Percentiles rank a stretch among this genome's conserved stretches.
Conservation (phyloP, 2,113 vertebrate genomes). For the Gyps fulvus region DNA sequence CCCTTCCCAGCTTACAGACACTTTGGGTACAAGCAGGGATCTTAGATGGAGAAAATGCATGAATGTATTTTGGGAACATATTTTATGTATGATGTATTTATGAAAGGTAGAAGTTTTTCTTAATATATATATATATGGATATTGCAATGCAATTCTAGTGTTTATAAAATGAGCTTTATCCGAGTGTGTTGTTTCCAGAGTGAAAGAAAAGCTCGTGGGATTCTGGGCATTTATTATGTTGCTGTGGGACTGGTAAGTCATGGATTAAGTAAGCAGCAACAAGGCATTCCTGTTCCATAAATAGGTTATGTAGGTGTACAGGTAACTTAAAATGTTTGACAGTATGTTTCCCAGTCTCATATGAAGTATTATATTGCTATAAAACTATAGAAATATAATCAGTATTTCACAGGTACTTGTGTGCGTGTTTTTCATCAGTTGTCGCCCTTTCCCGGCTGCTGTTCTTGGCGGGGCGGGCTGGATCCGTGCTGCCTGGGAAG, state of each 20-base stretch:
- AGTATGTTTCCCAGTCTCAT: not conserved
- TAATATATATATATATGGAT: not conserved
- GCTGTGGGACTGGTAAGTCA: not conserved
- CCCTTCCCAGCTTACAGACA: not conserved
- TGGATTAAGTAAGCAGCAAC: not conserved
- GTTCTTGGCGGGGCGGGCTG: not conserved
- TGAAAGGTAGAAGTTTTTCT: not conserved
- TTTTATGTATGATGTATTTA: conserved; percentile 36
- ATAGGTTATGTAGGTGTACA: not conserved
- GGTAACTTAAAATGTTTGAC: not conserved
- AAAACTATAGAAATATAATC: conserved; percentile 20
- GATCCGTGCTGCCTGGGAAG: not conserved
- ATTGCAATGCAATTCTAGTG: not conserved
- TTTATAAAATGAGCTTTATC: conserved; percentile 20
- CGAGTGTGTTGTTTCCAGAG: not conserved
- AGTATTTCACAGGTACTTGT: not conserved
- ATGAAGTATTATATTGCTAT: not conserved
- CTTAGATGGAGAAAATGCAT: not conserved
- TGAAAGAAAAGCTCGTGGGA: not conserved
- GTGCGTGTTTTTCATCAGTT: not conserved
- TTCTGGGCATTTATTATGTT: not conserved
- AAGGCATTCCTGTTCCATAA: not conserved
- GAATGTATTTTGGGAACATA: conserved; percentile 35
- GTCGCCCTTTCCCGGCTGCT: not conserved
- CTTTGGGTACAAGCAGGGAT: not conserved